Conservation (phyloP, 35 echinoderm and acorn worm genomes). For the Apostichopus japonicus region DNA sequence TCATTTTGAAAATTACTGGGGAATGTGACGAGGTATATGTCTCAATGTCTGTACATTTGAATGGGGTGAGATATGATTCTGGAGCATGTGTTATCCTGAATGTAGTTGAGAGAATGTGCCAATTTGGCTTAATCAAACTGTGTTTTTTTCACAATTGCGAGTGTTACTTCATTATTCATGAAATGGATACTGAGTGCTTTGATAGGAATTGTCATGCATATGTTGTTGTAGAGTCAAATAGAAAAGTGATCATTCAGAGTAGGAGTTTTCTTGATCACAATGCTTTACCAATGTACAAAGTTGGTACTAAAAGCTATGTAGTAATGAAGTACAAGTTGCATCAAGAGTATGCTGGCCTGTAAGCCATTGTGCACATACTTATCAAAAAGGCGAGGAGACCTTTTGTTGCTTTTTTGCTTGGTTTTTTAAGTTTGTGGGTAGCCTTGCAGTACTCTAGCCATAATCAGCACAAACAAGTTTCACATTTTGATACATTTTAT, state of each 20-base stretch:
- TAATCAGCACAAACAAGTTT: not conserved
- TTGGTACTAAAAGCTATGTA: slow-evolving; percentile 38
- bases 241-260: not conserved
- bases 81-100: slow-evolving; percentile 20
- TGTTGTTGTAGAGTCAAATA: not conserved
- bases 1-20: not conserved
- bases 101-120: slow-evolving; percentile 28
- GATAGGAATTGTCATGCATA: too few species aligned
- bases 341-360: slow-evolving; percentile 11
- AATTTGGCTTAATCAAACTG: slow-evolving; percentile 27
- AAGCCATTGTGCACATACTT: too few species aligned
- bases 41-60: not conserved
- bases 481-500: not conserved
- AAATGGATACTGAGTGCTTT: too few species aligned
- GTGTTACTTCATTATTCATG: slow-evolving; percentile 13
- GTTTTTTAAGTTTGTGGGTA: too few species aligned
- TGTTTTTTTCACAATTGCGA: not conserved
- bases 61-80: slow-evolving; percentile 25
- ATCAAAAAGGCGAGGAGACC: not conserved
- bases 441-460: not conserved
- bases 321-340: slow-evolving; percentile 38
- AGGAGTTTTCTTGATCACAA: too few species aligned
- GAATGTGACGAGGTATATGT: slow-evolving; percentile 10
- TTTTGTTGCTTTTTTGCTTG: too few species aligned
- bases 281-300: slow-evolving; percentile 17